Percentiles rank a stretch among this genome's conserved stretches.
phyloP scores from a whole-genome alignment of 2,797 vertebrate genomes.

The Diceros bicornis region DNA sequence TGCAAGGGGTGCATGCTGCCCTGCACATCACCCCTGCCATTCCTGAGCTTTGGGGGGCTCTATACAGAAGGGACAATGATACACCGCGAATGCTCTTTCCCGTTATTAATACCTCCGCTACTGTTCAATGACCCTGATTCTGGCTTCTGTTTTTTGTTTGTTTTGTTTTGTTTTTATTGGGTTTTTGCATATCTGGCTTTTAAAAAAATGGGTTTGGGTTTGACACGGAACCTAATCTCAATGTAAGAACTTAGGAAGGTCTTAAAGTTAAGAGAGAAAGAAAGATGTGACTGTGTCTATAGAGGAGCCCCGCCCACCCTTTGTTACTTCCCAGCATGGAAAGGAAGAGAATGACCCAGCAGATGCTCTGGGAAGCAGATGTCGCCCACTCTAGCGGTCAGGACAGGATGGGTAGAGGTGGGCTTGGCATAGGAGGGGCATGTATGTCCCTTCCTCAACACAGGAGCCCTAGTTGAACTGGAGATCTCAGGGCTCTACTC shows the following conservation, averaged over 20 bases:
- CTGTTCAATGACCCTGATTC: not conserved
- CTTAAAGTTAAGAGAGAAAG: not conserved
- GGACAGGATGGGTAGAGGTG: rapidly evolving
- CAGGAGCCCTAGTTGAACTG: not conserved
- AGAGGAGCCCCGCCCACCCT: rapidly evolving
- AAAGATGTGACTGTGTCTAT: not conserved
- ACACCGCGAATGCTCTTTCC: not conserved
- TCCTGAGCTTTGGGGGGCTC: not conserved
- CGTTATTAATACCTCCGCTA: not conserved
- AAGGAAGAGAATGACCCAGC: not conserved
- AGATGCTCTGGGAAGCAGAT: not conserved
- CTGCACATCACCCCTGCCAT: not conserved
- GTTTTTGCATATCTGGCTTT: not conserved
- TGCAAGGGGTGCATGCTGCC: not conserved
- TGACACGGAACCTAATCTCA: not conserved
- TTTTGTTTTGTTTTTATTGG: not conserved
- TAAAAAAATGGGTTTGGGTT: not conserved
- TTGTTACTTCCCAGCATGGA: not conserved
- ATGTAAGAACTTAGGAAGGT: not conserved
- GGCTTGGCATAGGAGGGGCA: not conserved
- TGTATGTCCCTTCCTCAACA: not conserved
- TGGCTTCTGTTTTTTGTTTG: not conserved
- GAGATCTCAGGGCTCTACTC: not conserved
- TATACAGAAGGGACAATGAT: rapidly evolving
- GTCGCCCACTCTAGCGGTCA: not conserved